Percentiles rank a stretch among this genome's conserved stretches.
Evolutionary conservation across 2,888 invertebrate genomes (phyloP).

Genomic region (Dryococelus australis): DNA sequence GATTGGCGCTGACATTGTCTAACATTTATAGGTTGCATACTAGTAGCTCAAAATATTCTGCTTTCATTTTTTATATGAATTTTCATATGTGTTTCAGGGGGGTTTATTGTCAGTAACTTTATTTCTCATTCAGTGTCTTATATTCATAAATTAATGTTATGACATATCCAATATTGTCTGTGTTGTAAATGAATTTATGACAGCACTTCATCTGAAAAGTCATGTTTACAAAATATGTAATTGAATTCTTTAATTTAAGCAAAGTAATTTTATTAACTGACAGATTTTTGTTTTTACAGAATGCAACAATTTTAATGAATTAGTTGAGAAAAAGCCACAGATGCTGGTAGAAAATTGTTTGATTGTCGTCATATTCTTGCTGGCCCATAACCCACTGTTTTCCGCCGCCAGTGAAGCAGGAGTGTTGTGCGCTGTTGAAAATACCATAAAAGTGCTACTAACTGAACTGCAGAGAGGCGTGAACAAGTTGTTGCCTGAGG

Average conservation of each 20-base stretch:
- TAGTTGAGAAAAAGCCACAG: background rate
- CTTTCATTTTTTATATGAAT: too few species aligned
- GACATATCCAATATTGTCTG: too few species aligned
- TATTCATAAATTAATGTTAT: too few species aligned
- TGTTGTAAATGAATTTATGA: too few species aligned
- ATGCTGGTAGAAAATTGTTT: background rate
- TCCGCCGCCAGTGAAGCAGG: background rate
- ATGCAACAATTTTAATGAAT: background rate
- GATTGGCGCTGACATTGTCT: too few species aligned
- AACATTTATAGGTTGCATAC: too few species aligned
- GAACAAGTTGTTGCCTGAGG: background rate
- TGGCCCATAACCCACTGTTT: background rate
- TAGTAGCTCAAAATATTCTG: too few species aligned
- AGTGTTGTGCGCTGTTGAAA: background rate
- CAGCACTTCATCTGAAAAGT: too few species aligned
- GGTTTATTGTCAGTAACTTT: too few species aligned
- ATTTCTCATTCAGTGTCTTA: too few species aligned
- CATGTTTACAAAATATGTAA: too few species aligned
- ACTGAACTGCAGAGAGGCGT: background rate
- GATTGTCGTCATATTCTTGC: background rate
- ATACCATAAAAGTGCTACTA: background rate
- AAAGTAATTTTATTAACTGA: background rate
- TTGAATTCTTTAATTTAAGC: background rate
- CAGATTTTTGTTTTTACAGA: background rate
- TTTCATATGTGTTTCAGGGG: too few species aligned